Base-by-base conservation (phyloP, 1,140 invertebrate species). In the Eulimnadia texana region DNA sequence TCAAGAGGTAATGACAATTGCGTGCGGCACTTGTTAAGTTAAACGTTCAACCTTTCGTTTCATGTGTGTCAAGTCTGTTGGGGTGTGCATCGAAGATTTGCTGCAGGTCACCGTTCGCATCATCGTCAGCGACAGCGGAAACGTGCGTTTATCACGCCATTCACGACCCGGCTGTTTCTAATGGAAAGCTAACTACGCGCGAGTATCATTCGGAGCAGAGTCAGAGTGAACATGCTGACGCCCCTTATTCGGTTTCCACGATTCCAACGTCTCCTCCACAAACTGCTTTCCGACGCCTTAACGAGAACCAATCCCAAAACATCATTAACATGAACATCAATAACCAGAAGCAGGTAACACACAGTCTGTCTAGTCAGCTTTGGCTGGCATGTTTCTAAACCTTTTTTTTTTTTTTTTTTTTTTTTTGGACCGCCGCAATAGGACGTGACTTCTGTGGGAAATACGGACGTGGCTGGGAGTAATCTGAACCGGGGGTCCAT, bases 1-100 rank as follows among this genome's bases (percentile, higher is more conserved):
- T 79, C 49, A 70, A 72, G 49, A 66, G 65, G 42, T 65, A 72
- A 28, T 51, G n/a, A n/a, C n/a, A n/a, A n/a, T n/a, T n/a, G n/a
- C n/a, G n/a, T n/a, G n/a, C 20, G 25, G 16, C 9, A 50, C 54
- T n/a, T 23, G 11, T 22, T 11, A 23, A 50, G 50, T 20, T 58
- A 52, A 25, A 13, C 16, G 49, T 3, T 20, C n/a, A 1, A 58
- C 22, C 23, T 23, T 58, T n/a, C n/a, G n/a, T n/a, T n/a, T n/a
- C n/a, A n/a, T n/a, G n/a, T n/a, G n/a, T n/a, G n/a, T n/a, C n/a
- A 42, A 42, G 33, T 9, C 16, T 42, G 33, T 42, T 42, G 16
- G 16, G 33, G 6, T 42, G 33, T 42, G 6, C 33, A 16, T 42
- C 33, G 33, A 42, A 42, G 6, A 16, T 42, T 42, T 42, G 33